Evolutionary conservation across 2,888 invertebrate genomes (phyloP).

Genomic region (Apamea epomidion): DNA sequence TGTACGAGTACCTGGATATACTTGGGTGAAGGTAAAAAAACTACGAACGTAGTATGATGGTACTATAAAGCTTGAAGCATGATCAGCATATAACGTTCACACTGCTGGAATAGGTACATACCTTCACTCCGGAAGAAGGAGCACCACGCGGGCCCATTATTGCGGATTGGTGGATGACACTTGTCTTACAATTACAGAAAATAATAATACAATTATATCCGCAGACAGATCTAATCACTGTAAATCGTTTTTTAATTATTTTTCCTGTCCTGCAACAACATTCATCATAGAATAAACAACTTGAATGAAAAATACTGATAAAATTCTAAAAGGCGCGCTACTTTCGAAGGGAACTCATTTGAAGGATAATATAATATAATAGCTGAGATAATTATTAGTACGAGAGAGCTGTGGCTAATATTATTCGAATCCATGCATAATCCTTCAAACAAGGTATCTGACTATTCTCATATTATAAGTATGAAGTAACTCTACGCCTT

Average conservation of each 20-base stretch:
- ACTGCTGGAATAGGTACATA: background rate
- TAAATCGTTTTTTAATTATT: background rate
- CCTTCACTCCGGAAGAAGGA: background rate
- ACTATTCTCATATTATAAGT: background rate
- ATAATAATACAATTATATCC: background rate
- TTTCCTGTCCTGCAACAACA: background rate
- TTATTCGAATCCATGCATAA: background rate
- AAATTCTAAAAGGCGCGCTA: background rate
- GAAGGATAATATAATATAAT: slow-evolving; percentile 7
- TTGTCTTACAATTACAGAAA: background rate
- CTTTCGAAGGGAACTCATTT: background rate
- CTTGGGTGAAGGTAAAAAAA: background rate
- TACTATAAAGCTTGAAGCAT: background rate
- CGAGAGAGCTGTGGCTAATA: background rate
- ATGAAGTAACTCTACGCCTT: background rate
- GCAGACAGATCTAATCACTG: background rate
- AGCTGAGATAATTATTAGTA: slow-evolving; percentile 22
- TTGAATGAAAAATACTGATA: background rate
- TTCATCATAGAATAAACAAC: background rate
- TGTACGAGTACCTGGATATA: background rate
- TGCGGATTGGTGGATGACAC: background rate
- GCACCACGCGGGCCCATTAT: background rate
- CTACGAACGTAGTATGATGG: background rate
- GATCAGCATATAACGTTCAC: background rate
- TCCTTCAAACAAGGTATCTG: background rate